Conservation (phyloP, 2,888 invertebrate species). For the Drosophila lutescens region DNA sequence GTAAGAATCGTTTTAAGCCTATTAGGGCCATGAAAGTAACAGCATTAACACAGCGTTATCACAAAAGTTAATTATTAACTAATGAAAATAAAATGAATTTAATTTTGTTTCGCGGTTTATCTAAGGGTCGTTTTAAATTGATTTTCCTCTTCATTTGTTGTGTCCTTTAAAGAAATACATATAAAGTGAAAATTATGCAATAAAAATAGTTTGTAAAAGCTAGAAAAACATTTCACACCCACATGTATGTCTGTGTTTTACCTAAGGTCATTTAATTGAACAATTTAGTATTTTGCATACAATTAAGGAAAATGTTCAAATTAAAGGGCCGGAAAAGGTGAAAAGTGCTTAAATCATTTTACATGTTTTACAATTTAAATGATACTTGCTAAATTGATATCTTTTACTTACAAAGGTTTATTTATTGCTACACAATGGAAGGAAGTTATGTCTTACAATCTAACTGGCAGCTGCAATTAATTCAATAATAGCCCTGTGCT, state of each 20-base stretch:
- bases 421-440: not conserved
- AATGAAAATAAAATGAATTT: not conserved
- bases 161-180: not conserved
- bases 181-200: not conserved
- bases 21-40: not conserved
- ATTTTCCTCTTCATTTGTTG: not conserved
- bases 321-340: not conserved
- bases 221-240: not conserved
- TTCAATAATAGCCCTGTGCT: too few relatives aligned
- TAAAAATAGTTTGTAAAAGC: not conserved
- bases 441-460: not conserved
- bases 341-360: not conserved
- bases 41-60: constrained; percentile 1
- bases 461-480: too few relatives aligned
- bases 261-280: constrained; percentile 4
- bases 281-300: constrained; percentile 1
- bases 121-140: constrained; percentile 1
- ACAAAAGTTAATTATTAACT: constrained; percentile 2
- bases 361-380: not conserved
- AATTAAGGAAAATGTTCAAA: not conserved
- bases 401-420: not conserved
- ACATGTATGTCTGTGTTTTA: not conserved
- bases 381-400: not conserved
- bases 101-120: not conserved
- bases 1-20: not conserved